These are phyloP conservation scores for Vulpes ferrilata DNA, from an alignment of 2,113 vertebrate species.

Conservation along the genomic window DNA sequence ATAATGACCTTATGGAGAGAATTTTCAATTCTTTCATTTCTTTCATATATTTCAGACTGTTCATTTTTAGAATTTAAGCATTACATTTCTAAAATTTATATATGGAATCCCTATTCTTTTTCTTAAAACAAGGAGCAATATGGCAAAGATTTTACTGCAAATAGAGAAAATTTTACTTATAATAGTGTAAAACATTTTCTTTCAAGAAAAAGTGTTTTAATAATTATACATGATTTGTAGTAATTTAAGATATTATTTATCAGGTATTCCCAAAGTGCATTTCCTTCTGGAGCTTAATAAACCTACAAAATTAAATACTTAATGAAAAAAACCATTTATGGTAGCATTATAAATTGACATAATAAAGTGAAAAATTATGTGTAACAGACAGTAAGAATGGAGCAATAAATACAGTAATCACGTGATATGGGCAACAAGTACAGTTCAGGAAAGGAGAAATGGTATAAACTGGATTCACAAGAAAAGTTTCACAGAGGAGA, in stretches of 20 bases:
- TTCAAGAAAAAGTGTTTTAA: conserved; percentile 31
- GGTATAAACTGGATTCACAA: neutral
- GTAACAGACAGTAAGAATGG: neutral
- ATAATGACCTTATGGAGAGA: conserved; percentile 16
- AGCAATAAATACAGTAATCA: neutral
- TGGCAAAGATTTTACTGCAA: conserved; percentile 49
- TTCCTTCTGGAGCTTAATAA: conserved; percentile 24
- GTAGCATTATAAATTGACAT: neutral
- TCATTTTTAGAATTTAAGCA: conserved; percentile 49
- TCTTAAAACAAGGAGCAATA: conserved; percentile 32
- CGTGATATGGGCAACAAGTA: neutral
- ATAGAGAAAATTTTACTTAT: conserved; percentile 37
- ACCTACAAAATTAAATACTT: conserved; percentile 10
- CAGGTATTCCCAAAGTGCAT: neutral
- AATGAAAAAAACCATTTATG: conserved; percentile 54
- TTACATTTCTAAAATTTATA: conserved; percentile 44
- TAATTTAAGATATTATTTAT: conserved; percentile 45
- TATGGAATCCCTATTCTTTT: neutral
- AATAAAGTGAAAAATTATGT: conserved; percentile 33
- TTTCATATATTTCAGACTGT: neutral
- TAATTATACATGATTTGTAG: conserved; percentile 19
- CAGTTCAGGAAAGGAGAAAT: conserved; percentile 30
- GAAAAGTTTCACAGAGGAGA: neutral
- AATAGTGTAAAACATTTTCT: conserved; percentile 25
- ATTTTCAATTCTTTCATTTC: conserved; percentile 17